Percentiles rank a stretch among this genome's conserved stretches.
Evolutionary conservation across 2,797 vertebrate genomes (phyloP).

Genomic region (Champsocephalus gunnari): DNA sequence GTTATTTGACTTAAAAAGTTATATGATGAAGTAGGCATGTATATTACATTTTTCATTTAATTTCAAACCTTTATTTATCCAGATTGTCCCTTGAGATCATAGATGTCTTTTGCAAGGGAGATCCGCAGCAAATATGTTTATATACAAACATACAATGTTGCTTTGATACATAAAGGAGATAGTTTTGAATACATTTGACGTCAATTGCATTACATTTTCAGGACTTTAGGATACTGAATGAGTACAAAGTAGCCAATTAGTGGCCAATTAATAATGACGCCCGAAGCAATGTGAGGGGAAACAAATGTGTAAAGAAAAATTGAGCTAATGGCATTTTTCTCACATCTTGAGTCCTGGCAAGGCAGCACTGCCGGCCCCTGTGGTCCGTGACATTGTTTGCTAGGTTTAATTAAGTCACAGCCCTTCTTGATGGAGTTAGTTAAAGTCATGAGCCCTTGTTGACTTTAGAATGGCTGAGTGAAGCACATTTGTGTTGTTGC

Average conservation of each 20-base stretch:
- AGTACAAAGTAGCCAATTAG: conserved; percentile 48
- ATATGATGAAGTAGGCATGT: not conserved
- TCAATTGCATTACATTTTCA: conserved; percentile 18
- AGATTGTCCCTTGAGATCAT: too few relatives aligned
- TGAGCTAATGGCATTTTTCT: conserved; percentile 65
- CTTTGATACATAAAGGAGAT: conserved; percentile 10
- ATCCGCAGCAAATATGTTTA: too few relatives aligned
- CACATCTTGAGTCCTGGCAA: conserved; percentile 50
- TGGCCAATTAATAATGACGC: conserved; percentile 34
- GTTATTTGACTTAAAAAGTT: conserved; percentile 15
- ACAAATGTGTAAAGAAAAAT: conserved; percentile 43
- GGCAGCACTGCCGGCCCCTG: conserved; percentile 61
- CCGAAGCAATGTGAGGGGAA: conserved; percentile 18
- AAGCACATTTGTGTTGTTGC: conserved; percentile 67
- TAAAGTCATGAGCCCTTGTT: conserved; percentile 77
- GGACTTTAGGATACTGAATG: conserved; percentile 25
- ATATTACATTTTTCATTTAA: not conserved
- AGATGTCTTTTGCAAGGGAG: too few relatives aligned
- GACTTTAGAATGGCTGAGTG: conserved; percentile 76
- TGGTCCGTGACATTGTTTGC: conserved; percentile 76
- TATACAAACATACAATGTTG: not conserved
- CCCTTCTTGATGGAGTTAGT: conserved; percentile 76
- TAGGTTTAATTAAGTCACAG: conserved; percentile 80
- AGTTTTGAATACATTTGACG: conserved; percentile 23
- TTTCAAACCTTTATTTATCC: too few relatives aligned